A percentile compares a stretch with the other conserved stretches of the same genome.
phyloP scores from a whole-genome alignment of 2,797 vertebrate genomes.

The Lagocephalus sceleratus region DNA sequence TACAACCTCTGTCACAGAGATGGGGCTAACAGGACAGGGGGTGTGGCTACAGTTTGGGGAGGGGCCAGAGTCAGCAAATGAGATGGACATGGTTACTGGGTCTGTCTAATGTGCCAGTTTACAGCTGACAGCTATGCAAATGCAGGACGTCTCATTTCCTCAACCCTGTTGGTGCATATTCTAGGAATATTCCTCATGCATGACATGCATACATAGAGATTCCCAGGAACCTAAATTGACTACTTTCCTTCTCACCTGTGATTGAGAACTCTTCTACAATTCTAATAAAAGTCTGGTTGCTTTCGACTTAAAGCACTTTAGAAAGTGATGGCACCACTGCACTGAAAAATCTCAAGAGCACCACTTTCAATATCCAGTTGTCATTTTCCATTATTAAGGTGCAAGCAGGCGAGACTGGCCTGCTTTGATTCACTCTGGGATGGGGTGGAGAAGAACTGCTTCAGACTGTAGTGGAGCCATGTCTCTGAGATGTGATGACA shows the following conservation, averaged over 20 bases:
- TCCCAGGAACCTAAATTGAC: no score
- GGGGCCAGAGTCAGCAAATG: constrained; percentile 31
- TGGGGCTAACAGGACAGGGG: constrained; percentile 19
- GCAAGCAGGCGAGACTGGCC: constrained; percentile 48
- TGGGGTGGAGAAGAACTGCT: constrained; percentile 50
- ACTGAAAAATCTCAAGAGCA: constrained; percentile 47
- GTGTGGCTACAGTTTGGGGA: constrained; percentile 2
- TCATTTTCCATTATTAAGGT: constrained; percentile 52
- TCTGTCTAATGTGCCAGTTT: constrained; percentile 42
- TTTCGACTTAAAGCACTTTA: no score
- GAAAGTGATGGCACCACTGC: constrained; percentile 3
- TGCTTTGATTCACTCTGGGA: constrained; percentile 51
- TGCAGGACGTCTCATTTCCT: constrained; percentile 23
- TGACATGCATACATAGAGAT: no score
- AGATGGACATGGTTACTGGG: constrained; percentile 25
- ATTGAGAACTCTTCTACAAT: no score
- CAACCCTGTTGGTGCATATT: no score
- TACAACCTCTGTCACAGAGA: constrained; percentile 51
- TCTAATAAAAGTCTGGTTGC: no score
- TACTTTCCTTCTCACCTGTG: no score
- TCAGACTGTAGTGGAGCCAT: constrained; percentile 48
- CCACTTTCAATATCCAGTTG: constrained; percentile 42
- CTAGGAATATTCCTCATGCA: no score
- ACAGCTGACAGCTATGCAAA: constrained; percentile 37
- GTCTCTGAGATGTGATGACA: constrained; percentile 29